These are phyloP conservation scores for Odontesthes bonariensis DNA, from an alignment of 2,113 vertebrate species.

Conservation along the genomic window DNA sequence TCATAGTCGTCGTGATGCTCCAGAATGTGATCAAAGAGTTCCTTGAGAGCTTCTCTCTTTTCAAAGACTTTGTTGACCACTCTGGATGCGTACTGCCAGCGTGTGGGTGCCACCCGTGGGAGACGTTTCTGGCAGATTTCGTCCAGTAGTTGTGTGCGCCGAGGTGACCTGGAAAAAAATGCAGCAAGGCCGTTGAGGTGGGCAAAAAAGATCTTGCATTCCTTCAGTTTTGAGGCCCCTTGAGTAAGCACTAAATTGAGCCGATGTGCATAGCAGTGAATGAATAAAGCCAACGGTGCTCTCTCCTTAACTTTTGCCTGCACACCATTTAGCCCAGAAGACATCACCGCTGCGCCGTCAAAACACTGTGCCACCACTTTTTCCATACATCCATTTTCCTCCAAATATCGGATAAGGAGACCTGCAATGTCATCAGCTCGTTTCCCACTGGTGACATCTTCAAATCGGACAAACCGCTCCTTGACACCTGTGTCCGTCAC, in stretches of 20 bases:
- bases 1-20: constrained; percentile 1
- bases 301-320: background rate
- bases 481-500: too few relatives aligned
- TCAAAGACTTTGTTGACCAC: background rate
- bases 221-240: background rate
- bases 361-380: background rate
- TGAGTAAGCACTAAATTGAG: background rate
- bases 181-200: background rate
- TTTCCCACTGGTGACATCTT: background rate
- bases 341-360: background rate
- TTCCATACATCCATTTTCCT: background rate
- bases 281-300: background rate
- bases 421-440: background rate
- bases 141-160: background rate
- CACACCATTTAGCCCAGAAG: background rate
- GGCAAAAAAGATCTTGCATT: background rate
- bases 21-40: background rate
- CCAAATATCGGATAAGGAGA: background rate
- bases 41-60: background rate
- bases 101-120: too few relatives aligned
- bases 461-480: too few relatives aligned
- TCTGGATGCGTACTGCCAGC: constrained; percentile 1
- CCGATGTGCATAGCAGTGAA: background rate
- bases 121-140: background rate
- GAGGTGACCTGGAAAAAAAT: background rate